Conservation (phyloP, 2,797 vertebrate genomes). For the Lacerta agilis region DNA sequence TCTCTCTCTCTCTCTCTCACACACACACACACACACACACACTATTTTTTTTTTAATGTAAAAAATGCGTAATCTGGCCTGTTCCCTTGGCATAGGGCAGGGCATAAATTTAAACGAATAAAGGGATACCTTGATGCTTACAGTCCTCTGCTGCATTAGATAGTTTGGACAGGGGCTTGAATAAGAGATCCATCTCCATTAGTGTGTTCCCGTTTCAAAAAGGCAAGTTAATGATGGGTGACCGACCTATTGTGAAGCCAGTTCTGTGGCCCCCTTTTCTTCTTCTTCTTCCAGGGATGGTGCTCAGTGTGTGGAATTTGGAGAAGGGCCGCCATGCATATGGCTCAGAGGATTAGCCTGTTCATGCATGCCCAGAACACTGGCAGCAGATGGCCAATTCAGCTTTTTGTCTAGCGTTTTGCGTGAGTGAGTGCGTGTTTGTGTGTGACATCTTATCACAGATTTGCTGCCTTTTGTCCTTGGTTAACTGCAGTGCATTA, state of each 20-base stretch:
- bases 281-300: neutral
- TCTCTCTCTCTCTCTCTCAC: neutral
- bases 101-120: neutral
- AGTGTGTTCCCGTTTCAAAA: slow-evolving; percentile 8
- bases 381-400: slow-evolving; percentile 37
- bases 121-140: neutral
- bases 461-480: slow-evolving; percentile 56
- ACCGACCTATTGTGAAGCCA: neutral
- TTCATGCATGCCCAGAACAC: neutral
- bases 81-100: neutral
- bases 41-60: neutral
- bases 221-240: slow-evolving; percentile 24
- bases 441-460: slow-evolving; percentile 47
- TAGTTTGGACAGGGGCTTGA: neutral
- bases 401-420: neutral
- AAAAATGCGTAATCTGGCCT: neutral
- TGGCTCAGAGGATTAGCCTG: slow-evolving; percentile 31
- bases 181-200: slow-evolving; percentile 4
- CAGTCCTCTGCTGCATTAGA: neutral
- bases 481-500: slow-evolving; percentile 35
- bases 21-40: neutral
- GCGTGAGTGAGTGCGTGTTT: neutral
- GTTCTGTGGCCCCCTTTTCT: neutral
- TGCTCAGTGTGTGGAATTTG: neutral
- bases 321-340: neutral